Base-by-base conservation (phyloP, 2,113 vertebrate genomes). In the Dipodomys merriami region DNA sequence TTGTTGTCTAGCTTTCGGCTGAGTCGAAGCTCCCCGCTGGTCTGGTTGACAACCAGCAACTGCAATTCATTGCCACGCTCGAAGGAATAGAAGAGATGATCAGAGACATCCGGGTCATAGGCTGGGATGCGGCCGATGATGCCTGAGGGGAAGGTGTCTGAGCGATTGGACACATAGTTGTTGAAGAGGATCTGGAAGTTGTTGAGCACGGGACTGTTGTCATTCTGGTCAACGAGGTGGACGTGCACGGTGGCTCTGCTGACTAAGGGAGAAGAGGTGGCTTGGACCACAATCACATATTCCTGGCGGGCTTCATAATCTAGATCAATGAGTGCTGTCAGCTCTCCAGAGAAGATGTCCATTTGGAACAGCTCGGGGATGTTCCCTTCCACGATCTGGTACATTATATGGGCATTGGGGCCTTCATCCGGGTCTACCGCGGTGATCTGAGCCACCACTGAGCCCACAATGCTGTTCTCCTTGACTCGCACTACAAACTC, bases 131-230 rank as follows among this genome's bases (percentile, higher is more conserved):
- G 98, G 23, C 99, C 99, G 93, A 99, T 99, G 49, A 99, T 98
- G 6, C 99, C 99, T 0, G 98, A 99, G 79, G 99, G 99, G 90
- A 99, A 99, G 87, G 99, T 99, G 95, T 99, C 99, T 62, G 99
- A 99, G 8, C 98, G 99, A 96, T 99, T 99, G 60, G 99, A 99
- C 20, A 99, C 98, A 0, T 99, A 99, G 97, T 99, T 99, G 97
- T 99, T 99, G 98, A 99, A 99, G 69, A 99, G 98, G 62, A 99
- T 99, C 98, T 99, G 99, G 96, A 99, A 99, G 97, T 99, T 99
- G 96, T 99, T 98, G 86, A 99, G 98, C 90, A 99, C 97, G 5
- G 99, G 99, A 46, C 98, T 98, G 94, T 99, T 99, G 98, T 99
- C 99, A 1, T 99, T 99, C 98, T 99, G 99, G 98, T 99, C 99